A percentile compares a stretch with the other conserved stretches of the same genome.
Evolutionary conservation across 1,140 invertebrate genomes (phyloP).

Genomic region (Calephelis nemesis): DNA sequence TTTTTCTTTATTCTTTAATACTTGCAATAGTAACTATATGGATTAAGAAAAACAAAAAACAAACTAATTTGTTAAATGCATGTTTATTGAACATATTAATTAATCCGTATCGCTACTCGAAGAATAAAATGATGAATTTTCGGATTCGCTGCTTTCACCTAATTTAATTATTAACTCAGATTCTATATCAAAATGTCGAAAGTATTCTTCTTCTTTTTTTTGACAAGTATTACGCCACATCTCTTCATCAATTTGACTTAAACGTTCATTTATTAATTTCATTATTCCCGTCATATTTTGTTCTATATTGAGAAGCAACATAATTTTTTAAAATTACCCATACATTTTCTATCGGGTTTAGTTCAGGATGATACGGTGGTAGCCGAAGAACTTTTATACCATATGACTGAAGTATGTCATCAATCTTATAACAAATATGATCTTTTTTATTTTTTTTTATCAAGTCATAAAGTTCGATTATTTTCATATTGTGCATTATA

Average conservation of each 20-base stretch:
- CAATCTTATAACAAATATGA: not conserved
- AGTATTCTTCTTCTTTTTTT: too few relatives aligned
- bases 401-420: too few relatives aligned
- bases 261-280: conserved; percentile 25
- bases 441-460: conserved; percentile 19
- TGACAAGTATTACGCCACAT: conserved; percentile 27
- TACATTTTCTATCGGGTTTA: conserved; percentile 31
- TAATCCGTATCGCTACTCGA: not conserved
- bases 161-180: conserved; percentile 17
- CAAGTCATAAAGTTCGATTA: not conserved
- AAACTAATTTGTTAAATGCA: not conserved
- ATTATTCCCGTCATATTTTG: conserved; percentile 17
- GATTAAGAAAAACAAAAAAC: too few relatives aligned
- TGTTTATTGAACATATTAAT: conserved; percentile 1
- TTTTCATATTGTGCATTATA: not conserved
- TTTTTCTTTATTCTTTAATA: not conserved
- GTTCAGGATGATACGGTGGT: conserved; percentile 24
- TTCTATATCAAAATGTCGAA: too few relatives aligned
- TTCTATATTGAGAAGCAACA: not conserved
- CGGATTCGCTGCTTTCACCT: conserved; percentile 17
- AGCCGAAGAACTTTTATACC: too few relatives aligned
- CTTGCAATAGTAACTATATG: too few relatives aligned
- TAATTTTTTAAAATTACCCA: conserved; percentile 27
- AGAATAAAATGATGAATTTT: conserved; percentile 15
- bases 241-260: conserved; percentile 18